Percentiles rank a stretch among this genome's conserved stretches.
Conservation (phyloP, 2,888 invertebrate genomes). For the Megalurothrips usitatus region DNA sequence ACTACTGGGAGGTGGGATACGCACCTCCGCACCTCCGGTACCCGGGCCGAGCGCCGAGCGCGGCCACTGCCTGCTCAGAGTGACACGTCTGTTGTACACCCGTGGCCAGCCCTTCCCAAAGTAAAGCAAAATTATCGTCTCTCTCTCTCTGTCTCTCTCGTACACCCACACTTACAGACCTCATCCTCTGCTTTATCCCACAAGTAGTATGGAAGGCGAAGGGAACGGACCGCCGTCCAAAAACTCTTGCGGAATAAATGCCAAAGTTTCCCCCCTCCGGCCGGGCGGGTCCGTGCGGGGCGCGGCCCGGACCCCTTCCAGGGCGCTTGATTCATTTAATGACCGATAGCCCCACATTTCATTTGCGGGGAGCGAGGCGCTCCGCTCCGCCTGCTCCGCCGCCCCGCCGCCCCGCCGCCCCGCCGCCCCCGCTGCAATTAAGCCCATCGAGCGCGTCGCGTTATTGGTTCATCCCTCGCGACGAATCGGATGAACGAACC, state of each 20-base stretch:
- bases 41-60: too few relatives aligned
- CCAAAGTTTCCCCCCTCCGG: constrained; percentile 21
- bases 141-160: too few relatives aligned
- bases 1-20: background rate
- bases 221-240: background rate
- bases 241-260: constrained; percentile 18
- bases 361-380: background rate
- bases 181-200: background rate
- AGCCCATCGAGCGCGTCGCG: background rate
- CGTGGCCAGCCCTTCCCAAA: too few relatives aligned
- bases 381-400: background rate
- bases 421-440: background rate
- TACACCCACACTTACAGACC: background rate
- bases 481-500: too few relatives aligned
- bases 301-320: background rate
- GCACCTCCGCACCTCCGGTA: too few relatives aligned
- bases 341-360: constrained; percentile 22
- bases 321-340: constrained; percentile 8
- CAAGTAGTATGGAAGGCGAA: background rate
- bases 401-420: background rate
- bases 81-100: too few relatives aligned
- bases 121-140: too few relatives aligned
- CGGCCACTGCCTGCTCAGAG: too few relatives aligned
- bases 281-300: background rate
- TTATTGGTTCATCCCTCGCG: too few relatives aligned